Base-by-base conservation (phyloP, 2,797 vertebrate species). In the Ctenopoma multispine region DNA sequence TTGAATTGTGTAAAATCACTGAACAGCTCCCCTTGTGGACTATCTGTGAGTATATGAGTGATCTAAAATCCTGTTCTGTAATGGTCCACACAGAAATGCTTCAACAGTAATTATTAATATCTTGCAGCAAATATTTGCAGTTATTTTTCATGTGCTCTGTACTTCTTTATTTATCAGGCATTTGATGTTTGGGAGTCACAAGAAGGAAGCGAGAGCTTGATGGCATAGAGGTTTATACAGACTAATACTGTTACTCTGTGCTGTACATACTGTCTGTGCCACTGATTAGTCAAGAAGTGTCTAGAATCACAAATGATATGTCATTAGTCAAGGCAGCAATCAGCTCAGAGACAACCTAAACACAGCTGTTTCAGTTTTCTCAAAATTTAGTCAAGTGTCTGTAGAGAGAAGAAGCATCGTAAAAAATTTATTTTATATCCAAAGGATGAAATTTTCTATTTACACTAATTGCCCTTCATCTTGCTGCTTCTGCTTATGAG, bases 321-420 rank as follows among this genome's bases (percentile, higher is more conserved):
- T 73, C 61, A 61, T 81, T 66, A 78, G 68, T 38, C 47, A 21
- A 72, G 44, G 64, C 63, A 65, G 54, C 56, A 68, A 55, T 81
- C 72, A 70, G 53, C 47, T 46, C 51, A 4, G 24, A 73, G 54
- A 63, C 73, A 64, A 68, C 65, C 41, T 36, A 69, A 82, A 77
- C 68, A 75, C 80, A 77, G 76, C 76, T 70, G 71, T 64, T 55
- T 3, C 50, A 17, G 38, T 27, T 18, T 58, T 70, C 36, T 10
- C 36, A 4, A 12, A 12, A 4, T 3, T 36, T 4, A 36, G 64
- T 57, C 72, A 72, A 83, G 72, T 62, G 69, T 38, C 31, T 56
- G 47, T 23, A 18, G 27, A 72, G 46, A 57, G 51, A 51, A 54
- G 47, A n/a, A n/a, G n/a, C n/a, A n/a, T n/a, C n/a, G n/a, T 60